Evolutionary conservation across 2,797 vertebrate genomes (phyloP), one percentile per base, ranked within the genome.

Genomic region (Paratrypauchen microcephalus): DNA sequence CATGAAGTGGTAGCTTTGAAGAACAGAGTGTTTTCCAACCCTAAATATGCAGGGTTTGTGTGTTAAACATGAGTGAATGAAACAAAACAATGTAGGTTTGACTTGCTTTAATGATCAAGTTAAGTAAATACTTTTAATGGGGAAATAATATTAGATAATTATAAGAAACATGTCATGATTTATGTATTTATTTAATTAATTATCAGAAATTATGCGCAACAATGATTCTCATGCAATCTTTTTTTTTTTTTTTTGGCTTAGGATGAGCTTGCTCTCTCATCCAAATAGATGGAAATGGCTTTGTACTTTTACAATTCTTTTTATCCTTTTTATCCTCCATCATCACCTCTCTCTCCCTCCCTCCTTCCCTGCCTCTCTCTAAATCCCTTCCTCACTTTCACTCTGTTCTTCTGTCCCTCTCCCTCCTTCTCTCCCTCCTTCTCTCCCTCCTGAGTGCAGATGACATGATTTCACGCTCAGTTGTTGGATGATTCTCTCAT

Each of bases 381-480:
- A 32, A 32, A 32, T 32, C 24, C 57, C 5, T 61, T 41, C 39
- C 39, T 32, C 36, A 9, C 36, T 12, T 9, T 36, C 36, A n/a
- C n/a, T n/a, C n/a, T n/a, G n/a, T 8, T 5, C 36, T 6, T 39
- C 36, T 6, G 8, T 11, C 8, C 11, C 24, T 63, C 16, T 45
- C 28, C 23, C 57, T 61, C 48, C 45, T 30, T n/a, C n/a, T n/a
- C 7, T 48, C 5, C 30, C n/a, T 12, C 23, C 28, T 11, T 50
- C 24, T 63, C 16, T 45, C 28, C 23, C 57, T 61, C 48, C 45
- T 30, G 64, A 64, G 12, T 63, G 15, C 65, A 73, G 67, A 69
- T 74, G 71, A 75, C 61, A 45, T 55, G 70, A 82, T 76, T 76
- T 76, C 73, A 71, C 26, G 71, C 73, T 77, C 11, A 3, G 55